Evolutionary conservation across 2,888 invertebrate genomes (phyloP).

Genomic region (Cenopis cana): DNA sequence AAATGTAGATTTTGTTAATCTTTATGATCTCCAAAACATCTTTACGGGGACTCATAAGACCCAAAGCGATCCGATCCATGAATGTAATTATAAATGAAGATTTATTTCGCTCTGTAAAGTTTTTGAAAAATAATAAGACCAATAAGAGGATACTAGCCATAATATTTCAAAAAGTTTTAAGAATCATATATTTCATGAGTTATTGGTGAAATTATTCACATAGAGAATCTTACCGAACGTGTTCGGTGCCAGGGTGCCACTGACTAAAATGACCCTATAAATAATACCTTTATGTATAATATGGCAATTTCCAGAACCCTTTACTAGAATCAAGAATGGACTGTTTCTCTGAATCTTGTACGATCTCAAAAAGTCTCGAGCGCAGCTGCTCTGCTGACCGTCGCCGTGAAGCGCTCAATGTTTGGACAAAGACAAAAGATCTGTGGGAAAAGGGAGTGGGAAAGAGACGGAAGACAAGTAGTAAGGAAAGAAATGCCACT

Average conservation of each 20-base stretch:
- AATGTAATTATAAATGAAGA: not conserved
- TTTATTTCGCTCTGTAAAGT: not conserved
- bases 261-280: not conserved
- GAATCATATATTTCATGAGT: not conserved
- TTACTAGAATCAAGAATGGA: conserved; percentile 52
- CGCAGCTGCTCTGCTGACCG: conserved; percentile 82
- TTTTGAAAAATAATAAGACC: not conserved
- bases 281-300: not conserved
- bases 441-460: conserved; percentile 74
- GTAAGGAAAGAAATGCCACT: conserved; percentile 76
- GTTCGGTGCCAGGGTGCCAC: conserved; percentile 6
- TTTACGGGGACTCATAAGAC: not conserved
- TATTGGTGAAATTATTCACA: not conserved
- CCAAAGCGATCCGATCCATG: not conserved
- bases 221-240: not conserved
- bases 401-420: conserved; percentile 72
- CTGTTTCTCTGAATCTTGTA: conserved; percentile 71
- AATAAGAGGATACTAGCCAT: not conserved
- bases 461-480: conserved; percentile 73
- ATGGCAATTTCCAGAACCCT: conserved; percentile 26
- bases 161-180: not conserved
- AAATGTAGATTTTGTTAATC: conserved; percentile 34
- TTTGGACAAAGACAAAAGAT: conserved; percentile 82
- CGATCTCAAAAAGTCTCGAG: conserved; percentile 79
- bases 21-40: conserved; percentile 15